Percentiles rank a stretch among this genome's conserved stretches.
phyloP scores from a whole-genome alignment of 2,888 invertebrate genomes.

The Beris chalybata region DNA sequence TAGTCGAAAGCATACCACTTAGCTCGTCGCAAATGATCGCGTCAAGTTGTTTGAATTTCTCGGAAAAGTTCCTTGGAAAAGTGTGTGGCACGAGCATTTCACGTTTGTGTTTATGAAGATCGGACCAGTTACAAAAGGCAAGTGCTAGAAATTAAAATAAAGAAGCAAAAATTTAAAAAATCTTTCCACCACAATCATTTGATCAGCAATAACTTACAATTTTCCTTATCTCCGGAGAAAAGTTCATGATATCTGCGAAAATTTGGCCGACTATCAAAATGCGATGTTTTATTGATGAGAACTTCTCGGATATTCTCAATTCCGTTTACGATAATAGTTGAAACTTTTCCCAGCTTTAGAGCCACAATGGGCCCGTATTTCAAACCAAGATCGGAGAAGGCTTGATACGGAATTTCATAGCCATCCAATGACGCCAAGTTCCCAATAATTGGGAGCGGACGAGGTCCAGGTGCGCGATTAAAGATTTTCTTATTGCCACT shows the following conservation, averaged over 20 bases:
- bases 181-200: too few species aligned
- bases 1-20: constrained; percentile 47
- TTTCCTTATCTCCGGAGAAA: constrained; percentile 67
- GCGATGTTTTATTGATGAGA: constrained; percentile 61
- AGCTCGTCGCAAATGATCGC: constrained; percentile 57
- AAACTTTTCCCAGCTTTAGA: constrained; percentile 60
- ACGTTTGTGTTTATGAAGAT: constrained; percentile 63
- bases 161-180: too few species aligned
- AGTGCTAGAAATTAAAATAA: constrained; percentile 57
- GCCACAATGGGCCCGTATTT: constrained; percentile 61
- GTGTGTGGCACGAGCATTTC: constrained; percentile 63
- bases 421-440: constrained; percentile 61
- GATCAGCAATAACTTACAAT: constrained; percentile 61
- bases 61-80: constrained; percentile 62
- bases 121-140: constrained; percentile 72
- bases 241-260: constrained; percentile 65
- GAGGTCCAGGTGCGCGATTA: constrained; percentile 59
- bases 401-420: constrained; percentile 65
- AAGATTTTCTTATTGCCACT: constrained; percentile 26
- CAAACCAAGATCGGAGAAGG: constrained; percentile 59
- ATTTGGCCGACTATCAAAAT: constrained; percentile 67
- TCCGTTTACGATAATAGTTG: constrained; percentile 63
- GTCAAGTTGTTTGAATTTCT: constrained; percentile 59
- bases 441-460: constrained; percentile 61
- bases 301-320: constrained; percentile 63